Percentiles rank a stretch among this genome's conserved stretches.
These are phyloP conservation scores for Hormaphis cornu DNA, from an alignment of 1,140 invertebrate genomes.

Conservation along the genomic window DNA sequence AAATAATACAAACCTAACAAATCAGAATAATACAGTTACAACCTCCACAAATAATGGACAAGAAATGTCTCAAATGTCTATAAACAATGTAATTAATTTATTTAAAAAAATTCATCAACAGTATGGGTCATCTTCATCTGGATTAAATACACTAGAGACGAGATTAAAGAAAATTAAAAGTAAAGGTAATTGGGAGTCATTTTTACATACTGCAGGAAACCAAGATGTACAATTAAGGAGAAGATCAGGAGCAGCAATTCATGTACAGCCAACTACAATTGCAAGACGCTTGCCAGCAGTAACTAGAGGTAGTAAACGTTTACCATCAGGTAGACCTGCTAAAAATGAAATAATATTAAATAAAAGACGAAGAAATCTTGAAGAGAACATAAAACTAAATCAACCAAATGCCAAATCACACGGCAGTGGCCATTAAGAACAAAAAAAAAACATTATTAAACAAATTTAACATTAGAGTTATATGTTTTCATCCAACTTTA, in stretches of 20 bases:
- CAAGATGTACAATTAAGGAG: neutral
- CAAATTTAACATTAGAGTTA: too few relatives aligned
- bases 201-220: neutral
- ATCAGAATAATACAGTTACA: neutral
- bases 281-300: neutral
- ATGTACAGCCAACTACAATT: neutral
- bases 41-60: neutral
- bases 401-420: too few relatives aligned
- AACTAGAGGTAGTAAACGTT: neutral
- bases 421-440: too few relatives aligned
- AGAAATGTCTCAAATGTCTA: neutral
- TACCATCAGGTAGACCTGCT: neutral
- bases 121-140: neutral
- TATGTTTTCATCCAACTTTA: too few relatives aligned
- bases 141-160: neutral
- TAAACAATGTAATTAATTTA: neutral
- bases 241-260: neutral
- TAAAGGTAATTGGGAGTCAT: neutral
- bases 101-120: neutral
- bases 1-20: neutral
- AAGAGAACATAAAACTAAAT: too few relatives aligned
- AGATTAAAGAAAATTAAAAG: neutral
- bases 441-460: too few relatives aligned
- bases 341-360: too few relatives aligned
- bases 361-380: too few relatives aligned